Evolutionary conservation across 2,113 vertebrate genomes (phyloP), one percentile per base, ranked within the genome.

Genomic region (Trinectes maculatus): DNA sequence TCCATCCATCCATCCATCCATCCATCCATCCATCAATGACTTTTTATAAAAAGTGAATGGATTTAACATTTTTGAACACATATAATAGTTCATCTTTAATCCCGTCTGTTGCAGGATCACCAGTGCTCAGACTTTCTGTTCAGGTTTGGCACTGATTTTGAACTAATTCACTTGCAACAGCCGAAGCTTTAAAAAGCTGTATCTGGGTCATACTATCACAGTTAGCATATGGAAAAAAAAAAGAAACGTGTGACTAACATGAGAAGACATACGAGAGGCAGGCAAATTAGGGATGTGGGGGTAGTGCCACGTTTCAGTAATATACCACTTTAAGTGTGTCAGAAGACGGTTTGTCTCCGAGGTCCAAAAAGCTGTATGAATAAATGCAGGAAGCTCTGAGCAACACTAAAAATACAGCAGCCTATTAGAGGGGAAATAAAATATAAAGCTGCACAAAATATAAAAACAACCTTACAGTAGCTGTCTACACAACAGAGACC

Each of bases 121-220:
- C 18, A 49, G 18, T 24, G 46, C 19, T 18, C 24, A 53, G 22
- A 10, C 10, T 57, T 60, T 21, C 31, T 28, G 8, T 6, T 5
- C 15, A 9, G 37, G 60, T 68, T 16, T 59, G 2, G 29, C 54
- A 71, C 53, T 73, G 43, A 56, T 62, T 69, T 36, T 83, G 66
- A 81, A 67, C 82, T 47, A 60, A 66, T 84, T 85, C 62, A 60
- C 42, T 61, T 31, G 16, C 54, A 64, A 39, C 21, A 26, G n/a
- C n/a, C n/a, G n/a, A n/a, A n/a, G n/a, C n/a, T n/a, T n/a, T n/a
- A n/a, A n/a, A n/a, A 73, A 61, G 37, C 25, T 12, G 61, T 74
- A 83, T 83, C 70, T 84, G 64, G 82, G 85, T 87, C 83, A 81
- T 47, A 52, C 74, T 85, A 85, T 81, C 69, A 22, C 71, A 69